Percentiles rank a stretch among this genome's conserved stretches.
These are phyloP conservation scores for Eclectus roratus DNA, from an alignment of 2,113 vertebrate genomes.

Conservation along the genomic window DNA sequence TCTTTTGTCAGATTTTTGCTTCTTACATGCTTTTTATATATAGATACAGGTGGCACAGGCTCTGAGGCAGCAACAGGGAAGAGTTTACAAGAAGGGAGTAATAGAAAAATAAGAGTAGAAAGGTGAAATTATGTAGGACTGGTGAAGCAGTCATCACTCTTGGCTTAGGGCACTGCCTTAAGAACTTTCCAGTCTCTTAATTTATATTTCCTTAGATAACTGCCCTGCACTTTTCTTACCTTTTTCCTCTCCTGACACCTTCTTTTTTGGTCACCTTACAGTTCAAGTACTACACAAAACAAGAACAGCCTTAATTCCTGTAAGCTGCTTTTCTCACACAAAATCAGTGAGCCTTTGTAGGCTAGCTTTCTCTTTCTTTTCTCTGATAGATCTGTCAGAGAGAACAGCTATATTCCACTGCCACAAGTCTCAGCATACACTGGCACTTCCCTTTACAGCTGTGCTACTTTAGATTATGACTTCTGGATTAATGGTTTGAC, in stretches of 20 bases:
- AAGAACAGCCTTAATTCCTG: background rate
- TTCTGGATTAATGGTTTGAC: background rate
- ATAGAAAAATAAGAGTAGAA: background rate
- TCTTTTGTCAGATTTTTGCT: slow-evolving; percentile 31
- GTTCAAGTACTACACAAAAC: background rate
- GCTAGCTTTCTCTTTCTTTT: background rate
- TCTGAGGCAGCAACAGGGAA: background rate
- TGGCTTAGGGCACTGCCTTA: background rate
- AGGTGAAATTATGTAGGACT: background rate
- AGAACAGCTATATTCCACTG: background rate
- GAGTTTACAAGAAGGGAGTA: background rate
- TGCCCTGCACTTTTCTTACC: background rate
- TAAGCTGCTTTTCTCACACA: background rate
- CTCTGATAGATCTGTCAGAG: background rate
- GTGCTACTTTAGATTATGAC: background rate
- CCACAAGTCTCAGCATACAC: background rate
- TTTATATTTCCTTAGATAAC: background rate
- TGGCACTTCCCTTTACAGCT: background rate
- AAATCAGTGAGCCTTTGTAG: background rate
- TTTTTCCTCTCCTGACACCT: background rate
- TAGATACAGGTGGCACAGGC: background rate
- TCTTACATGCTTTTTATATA: slow-evolving; percentile 9
- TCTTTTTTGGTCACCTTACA: background rate
- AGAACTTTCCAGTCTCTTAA: background rate
- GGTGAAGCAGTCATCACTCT: background rate